These are phyloP conservation scores for Scarus forsteni DNA, from an alignment of 2,797 vertebrate genomes.

Conservation along the genomic window DNA sequence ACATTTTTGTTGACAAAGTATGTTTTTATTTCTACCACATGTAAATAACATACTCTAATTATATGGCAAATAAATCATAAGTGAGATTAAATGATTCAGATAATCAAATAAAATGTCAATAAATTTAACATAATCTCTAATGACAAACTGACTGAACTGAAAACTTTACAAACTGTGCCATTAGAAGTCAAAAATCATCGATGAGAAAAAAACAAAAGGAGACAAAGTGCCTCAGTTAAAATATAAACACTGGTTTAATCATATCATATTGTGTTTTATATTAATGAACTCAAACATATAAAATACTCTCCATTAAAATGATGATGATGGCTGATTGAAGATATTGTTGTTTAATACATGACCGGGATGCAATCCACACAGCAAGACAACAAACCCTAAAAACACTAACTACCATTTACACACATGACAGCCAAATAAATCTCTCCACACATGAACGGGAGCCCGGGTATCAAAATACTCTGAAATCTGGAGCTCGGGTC, in stretches of 20 bases:
- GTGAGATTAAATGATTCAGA: constrained; percentile 45
- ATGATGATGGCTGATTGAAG: constrained; percentile 28
- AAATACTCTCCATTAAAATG: constrained; percentile 30
- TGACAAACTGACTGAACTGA: constrained; percentile 41
- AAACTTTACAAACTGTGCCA: constrained; percentile 38
- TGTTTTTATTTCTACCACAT: constrained; percentile 62
- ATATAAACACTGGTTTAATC: constrained; percentile 44
- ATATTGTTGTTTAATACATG: constrained; percentile 34
- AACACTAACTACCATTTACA: constrained; percentile 42
- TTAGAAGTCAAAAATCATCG: constrained; percentile 45
- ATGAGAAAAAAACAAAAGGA: constrained; percentile 20
- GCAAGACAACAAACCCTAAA: constrained; percentile 48
- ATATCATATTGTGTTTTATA: constrained; percentile 51
- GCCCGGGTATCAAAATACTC: constrained; percentile 55
- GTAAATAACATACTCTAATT: constrained; percentile 65
- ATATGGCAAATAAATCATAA: constrained; percentile 52
- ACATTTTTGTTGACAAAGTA: constrained; percentile 25
- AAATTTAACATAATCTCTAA: constrained; percentile 43
- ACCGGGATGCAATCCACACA: constrained; percentile 38
- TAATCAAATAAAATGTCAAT: constrained; percentile 56
- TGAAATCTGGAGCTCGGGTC: constrained; percentile 15
- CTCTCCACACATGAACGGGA: constrained; percentile 42
- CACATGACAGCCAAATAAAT: constrained; percentile 35
- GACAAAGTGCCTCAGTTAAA: constrained; percentile 22
- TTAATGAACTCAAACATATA: constrained; percentile 43